These are phyloP conservation scores for Helobdella robusta DNA, from an alignment of 2,888 invertebrate genomes.

Conservation along the genomic window DNA sequence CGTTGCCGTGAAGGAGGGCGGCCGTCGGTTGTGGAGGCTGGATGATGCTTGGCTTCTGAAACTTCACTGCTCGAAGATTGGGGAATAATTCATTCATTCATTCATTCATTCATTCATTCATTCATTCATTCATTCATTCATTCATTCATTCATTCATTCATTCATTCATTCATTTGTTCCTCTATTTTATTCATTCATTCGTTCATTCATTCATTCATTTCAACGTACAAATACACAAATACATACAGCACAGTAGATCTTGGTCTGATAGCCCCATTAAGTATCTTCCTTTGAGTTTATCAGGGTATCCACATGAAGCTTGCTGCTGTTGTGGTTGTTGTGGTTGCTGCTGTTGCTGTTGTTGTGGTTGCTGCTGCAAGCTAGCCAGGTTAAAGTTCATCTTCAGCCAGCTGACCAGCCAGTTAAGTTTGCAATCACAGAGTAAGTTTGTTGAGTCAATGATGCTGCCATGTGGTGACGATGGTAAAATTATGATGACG, in stretches of 20 bases:
- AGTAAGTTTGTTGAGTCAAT: conserved; percentile 67
- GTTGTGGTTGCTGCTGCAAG: conserved; percentile 54
- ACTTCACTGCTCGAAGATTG: conserved; percentile 56
- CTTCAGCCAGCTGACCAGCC: conserved; percentile 71
- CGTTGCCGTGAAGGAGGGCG: no score
- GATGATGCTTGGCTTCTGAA: conserved; percentile 75
- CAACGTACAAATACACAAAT: no score
- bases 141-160: no score
- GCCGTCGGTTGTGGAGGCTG: no score
- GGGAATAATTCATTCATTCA: conserved; percentile 1
- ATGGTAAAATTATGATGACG: no score
- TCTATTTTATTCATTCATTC: no score
- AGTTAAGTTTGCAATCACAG: conserved; percentile 78
- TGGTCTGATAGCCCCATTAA: conserved; percentile 58
- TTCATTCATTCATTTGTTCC: no score
- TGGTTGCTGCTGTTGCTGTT: neutral
- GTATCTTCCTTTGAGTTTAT: conserved; percentile 62
- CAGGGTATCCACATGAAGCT: conserved; percentile 66
- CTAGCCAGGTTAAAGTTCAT: conserved; percentile 55
- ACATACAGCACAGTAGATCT: conserved; percentile 52
- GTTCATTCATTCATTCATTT: no score
- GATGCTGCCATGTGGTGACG: conserved; percentile 41
- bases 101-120: no score
- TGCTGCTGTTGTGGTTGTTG: neutral
- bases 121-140: no score